phyloP scores from a whole-genome alignment of 92 coral and sea anemone species.

The Epizoanthus scotinus region DNA sequence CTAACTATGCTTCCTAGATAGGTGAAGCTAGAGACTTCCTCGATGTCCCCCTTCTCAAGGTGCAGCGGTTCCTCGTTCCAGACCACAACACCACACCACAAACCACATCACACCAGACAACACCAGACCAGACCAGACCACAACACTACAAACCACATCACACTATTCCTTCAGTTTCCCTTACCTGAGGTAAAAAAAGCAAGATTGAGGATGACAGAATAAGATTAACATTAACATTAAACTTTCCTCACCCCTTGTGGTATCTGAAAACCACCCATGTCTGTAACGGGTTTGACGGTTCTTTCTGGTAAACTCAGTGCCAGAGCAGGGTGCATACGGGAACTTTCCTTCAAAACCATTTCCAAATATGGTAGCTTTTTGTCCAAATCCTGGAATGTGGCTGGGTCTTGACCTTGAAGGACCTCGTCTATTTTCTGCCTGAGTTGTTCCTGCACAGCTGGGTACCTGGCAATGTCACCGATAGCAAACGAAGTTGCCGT shows the following conservation, averaged over 20 bases:
- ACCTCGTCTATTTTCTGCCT: conserved; percentile 70
- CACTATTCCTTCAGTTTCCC: no score
- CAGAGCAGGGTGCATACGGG: conserved; percentile 89
- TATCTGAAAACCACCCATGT: conserved; percentile 77
- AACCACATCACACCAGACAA: no score
- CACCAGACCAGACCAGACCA: no score
- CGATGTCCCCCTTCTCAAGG: no score
- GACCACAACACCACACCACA: no score
- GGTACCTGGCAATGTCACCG: conserved; percentile 73
- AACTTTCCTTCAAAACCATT: conserved; percentile 87
- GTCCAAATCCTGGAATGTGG: conserved; percentile 61
- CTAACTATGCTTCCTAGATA: no score
- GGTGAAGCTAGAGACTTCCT: no score
- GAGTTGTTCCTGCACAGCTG: conserved; percentile 67
- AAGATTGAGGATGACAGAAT: neutral
- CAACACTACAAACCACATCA: no score
- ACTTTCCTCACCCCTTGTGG: conserved; percentile 81
- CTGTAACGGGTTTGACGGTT: conserved; percentile 78
- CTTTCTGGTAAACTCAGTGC: conserved; percentile 88
- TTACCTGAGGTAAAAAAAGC: neutral
- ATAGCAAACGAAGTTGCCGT: conserved; percentile 89
- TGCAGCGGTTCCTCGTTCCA: no score
- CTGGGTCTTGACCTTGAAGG: conserved; percentile 73
- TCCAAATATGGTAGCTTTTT: conserved; percentile 86
- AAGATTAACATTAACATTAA: neutral